These are phyloP conservation scores for Bolinopsis microptera DNA, from an alignment of 37 sponge, comb jelly and placozoan species.

Conservation along the genomic window DNA sequence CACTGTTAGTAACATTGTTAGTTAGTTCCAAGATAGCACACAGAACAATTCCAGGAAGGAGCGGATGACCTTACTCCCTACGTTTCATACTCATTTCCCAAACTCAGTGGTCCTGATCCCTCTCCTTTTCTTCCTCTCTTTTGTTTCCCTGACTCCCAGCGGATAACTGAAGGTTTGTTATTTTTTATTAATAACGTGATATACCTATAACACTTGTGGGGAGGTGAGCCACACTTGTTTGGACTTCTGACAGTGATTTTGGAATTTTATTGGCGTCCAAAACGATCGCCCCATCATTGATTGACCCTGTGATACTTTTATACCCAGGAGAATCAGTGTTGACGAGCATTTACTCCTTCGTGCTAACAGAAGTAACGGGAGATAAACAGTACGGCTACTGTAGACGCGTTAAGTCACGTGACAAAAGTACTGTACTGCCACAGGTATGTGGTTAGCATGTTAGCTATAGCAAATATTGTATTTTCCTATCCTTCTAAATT, in stretches of 20 bases:
- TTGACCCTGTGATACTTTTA: too few species aligned
- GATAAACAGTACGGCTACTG: not conserved
- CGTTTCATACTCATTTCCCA: not conserved
- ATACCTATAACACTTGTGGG: too few species aligned
- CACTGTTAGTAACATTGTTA: too few species aligned
- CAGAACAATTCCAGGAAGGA: not conserved
- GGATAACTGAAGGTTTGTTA: not conserved
- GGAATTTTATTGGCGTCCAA: too few species aligned
- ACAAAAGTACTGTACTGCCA: not conserved
- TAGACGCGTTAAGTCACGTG: not conserved
- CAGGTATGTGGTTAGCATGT: conserved; percentile 4
- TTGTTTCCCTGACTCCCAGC: not conserved
- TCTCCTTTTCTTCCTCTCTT: conserved; percentile 20
- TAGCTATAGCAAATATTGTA: too few species aligned
- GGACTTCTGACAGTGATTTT: too few species aligned
- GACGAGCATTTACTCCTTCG: conserved; percentile 11
- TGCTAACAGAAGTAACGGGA: conserved; percentile 9
- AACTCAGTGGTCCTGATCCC: not conserved
- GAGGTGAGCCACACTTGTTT: too few species aligned
- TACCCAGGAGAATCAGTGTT: not conserved
- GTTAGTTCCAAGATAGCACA: too few species aligned
- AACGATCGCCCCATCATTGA: too few species aligned
- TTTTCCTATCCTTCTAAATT: too few species aligned
- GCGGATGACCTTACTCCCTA: not conserved
- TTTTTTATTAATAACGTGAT: too few species aligned